Evolutionary conservation across 2,113 vertebrate genomes (phyloP), one percentile per base, ranked within the genome.

Genomic region (Machaerirhynchus nigripectus): DNA sequence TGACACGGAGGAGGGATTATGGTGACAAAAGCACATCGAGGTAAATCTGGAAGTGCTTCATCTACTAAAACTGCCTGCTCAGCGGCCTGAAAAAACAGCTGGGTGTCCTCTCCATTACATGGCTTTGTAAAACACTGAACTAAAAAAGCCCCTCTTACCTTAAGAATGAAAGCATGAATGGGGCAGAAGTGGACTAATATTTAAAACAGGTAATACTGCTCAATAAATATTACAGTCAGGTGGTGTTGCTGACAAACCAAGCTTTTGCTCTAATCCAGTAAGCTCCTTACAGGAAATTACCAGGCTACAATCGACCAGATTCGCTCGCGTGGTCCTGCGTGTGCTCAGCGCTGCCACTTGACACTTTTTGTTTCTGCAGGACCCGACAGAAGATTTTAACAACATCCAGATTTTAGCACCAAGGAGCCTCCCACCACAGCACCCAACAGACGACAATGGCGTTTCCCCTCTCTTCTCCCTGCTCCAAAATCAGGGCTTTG

Each of bases 231-330:
- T 39, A 59, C 64, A 65, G 93, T 96, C 91, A 96, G 93, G 94
- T 89, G 89, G 84, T 91, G 89, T 79, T 97, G 87, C 95, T 94
- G 93, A 93, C 96, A 96, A 95, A 89, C 79, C 64, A 80, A 93
- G 95, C 95, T 78, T 84, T 83, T 95, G 86, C 70, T 79, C 31
- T 97, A 98, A 98, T 97, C 97, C 96, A 86, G 6, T 97, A 97
- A 98, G 93, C 95, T 77, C 52, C 96, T 98, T 97, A 97, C 19
- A 85, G 80, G 89, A 95, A 97, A 94, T 96, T 96, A 96, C 93
- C 92, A 88, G 61, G 89, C 94, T 96, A 56, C 89, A 63, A 80
- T 55, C 68, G 53, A 61, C 73, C 18, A 53, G 64, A 84, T 64
- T 88, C 37, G 4, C 86, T 94, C 4, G 3, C 1, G 3, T 31